A percentile compares a stretch with the other conserved stretches of the same genome.
Evolutionary conservation across 2,113 vertebrate genomes (phyloP).

Genomic region (Trachemys scripta): DNA sequence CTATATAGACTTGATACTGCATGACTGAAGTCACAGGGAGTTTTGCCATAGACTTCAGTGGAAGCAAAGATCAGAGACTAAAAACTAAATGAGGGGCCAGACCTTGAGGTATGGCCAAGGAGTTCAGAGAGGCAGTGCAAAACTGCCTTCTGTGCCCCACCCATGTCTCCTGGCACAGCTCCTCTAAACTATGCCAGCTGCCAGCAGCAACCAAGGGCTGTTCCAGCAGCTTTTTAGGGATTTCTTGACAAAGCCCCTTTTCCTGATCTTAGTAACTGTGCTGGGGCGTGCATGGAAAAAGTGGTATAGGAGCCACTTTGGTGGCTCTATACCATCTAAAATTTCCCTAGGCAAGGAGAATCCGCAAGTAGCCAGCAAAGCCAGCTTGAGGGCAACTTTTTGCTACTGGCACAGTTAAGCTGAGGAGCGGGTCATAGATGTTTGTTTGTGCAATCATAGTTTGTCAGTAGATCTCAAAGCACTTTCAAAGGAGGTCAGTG

Average conservation of each 20-base stretch:
- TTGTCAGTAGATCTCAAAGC: neutral
- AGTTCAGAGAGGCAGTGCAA: neutral
- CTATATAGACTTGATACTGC: neutral
- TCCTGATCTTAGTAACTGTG: neutral
- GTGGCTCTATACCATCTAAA: neutral
- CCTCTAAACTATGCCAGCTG: neutral
- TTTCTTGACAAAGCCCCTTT: neutral
- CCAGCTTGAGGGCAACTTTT: neutral
- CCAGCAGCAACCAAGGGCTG: neutral
- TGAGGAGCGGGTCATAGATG: neutral
- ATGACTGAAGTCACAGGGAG: neutral
- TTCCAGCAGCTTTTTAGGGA: neutral
- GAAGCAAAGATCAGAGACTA: neutral
- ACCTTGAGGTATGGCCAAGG: neutral
- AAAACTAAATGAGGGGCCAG: neutral
- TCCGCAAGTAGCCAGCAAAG: fast-evolving
- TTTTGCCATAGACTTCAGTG: neutral
- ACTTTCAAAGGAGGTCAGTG: neutral
- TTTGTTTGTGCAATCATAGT: fast-evolving
- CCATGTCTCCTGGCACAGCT: neutral
- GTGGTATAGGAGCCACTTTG: neutral
- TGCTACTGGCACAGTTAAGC: neutral
- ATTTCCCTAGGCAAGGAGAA: neutral
- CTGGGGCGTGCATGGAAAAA: neutral
- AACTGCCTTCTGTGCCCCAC: neutral